Evolutionary conservation across 2,797 vertebrate species (phyloP).

Genomic region (Adrianichthys oophorus): DNA sequence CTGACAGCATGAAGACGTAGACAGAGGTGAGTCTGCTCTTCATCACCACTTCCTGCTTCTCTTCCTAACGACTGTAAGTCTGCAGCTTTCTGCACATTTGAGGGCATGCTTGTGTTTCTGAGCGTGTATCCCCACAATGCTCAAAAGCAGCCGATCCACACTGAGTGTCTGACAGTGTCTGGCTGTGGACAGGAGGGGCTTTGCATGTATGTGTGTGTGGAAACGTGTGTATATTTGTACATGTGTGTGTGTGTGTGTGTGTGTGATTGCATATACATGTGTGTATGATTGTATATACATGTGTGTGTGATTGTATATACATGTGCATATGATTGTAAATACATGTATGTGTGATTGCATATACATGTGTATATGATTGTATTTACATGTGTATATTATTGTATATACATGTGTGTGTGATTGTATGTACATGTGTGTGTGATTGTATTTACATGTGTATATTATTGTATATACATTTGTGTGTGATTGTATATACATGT

Average conservation of each 20-base stretch:
- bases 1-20: slow-evolving; percentile 15
- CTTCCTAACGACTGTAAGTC: background rate
- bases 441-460: too few species aligned
- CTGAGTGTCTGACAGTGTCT: slow-evolving; percentile 2
- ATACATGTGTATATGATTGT: too few species aligned
- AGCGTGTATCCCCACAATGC: too few species aligned
- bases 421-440: too few species aligned
- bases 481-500: too few species aligned
- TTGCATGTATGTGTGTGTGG: slow-evolving; percentile 12
- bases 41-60: background rate
- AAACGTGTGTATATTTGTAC: background rate
- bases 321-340: background rate
- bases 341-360: background rate
- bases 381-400: too few species aligned
- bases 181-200: background rate
- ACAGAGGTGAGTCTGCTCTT: slow-evolving; percentile 47
- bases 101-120: too few species aligned
- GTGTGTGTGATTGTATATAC: background rate
- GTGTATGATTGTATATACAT: background rate
- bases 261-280: background rate
- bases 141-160: too few species aligned
- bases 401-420: too few species aligned
- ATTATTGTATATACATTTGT: too few species aligned
- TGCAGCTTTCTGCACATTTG: background rate
- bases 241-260: slow-evolving; percentile 5